phyloP scores from a whole-genome alignment of 2,113 vertebrate species.

The Cyprinodon brontotheroides region DNA sequence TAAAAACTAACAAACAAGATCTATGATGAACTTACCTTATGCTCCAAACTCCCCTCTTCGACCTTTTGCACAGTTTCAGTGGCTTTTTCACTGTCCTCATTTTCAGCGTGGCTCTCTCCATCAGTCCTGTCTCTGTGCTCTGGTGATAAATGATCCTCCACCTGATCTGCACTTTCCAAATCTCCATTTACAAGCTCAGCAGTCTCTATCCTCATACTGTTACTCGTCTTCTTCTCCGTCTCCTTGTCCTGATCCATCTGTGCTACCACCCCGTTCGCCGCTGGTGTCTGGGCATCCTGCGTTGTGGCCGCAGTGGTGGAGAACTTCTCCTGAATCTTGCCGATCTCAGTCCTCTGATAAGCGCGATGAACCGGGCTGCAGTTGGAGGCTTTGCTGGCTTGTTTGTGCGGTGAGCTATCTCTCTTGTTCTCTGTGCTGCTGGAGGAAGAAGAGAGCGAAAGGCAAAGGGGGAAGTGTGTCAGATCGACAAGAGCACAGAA shows the following conservation, averaged over 20 bases:
- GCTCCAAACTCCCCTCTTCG: slow-evolving; percentile 57
- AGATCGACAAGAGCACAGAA: slow-evolving; percentile 1
- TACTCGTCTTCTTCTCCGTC: slow-evolving; percentile 11
- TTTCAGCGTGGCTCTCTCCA: slow-evolving; percentile 19
- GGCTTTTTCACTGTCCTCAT: slow-evolving; percentile 29
- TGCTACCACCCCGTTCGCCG: slow-evolving; percentile 69
- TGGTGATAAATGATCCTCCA: slow-evolving; percentile 31
- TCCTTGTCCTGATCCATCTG: slow-evolving; percentile 65
- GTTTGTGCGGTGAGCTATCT: slow-evolving; percentile 66
- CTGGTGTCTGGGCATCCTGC: slow-evolving; percentile 59
- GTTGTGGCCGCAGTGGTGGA: slow-evolving; percentile 3
- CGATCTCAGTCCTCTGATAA: slow-evolving; percentile 45
- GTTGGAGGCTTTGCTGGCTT: slow-evolving; percentile 62
- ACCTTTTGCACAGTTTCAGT: slow-evolving; percentile 29
- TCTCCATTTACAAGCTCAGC: slow-evolving; percentile 75
- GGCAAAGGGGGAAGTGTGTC: slow-evolving; percentile 51
- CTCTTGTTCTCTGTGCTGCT: slow-evolving; percentile 71
- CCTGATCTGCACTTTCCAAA: slow-evolving; percentile 38
- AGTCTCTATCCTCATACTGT: slow-evolving; percentile 26
- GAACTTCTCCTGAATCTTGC: slow-evolving; percentile 30
- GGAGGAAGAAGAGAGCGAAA: slow-evolving; percentile 42
- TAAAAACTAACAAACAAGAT: slow-evolving; percentile 5
- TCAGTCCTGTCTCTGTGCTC: slow-evolving; percentile 24
- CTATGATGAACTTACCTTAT: slow-evolving; percentile 51
- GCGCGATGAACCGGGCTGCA: slow-evolving; percentile 64